Base-by-base conservation (phyloP, 1,140 invertebrate species). In the Hesperophylax magnus region DNA sequence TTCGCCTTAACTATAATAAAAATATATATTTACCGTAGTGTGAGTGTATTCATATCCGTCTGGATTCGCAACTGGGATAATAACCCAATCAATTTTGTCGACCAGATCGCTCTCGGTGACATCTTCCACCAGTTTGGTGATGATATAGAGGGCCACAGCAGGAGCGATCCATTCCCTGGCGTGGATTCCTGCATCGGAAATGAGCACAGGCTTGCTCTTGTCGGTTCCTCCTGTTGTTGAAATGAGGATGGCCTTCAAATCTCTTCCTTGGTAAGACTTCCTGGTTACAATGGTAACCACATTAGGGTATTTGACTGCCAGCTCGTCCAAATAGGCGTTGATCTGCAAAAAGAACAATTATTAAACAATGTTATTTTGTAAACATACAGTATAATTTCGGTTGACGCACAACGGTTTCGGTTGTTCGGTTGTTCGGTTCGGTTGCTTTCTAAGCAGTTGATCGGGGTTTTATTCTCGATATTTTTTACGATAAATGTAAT, bases 101-200 rank as follows among this genome's bases (percentile, higher is more conserved):
- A 91, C 86, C 17, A 89, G 78, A 24, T 88, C 87, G 6, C 83
- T 85, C 53, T 92, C 89, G 2, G 91, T 90, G 85, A 84, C 69
- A 72, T 88, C 84, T 74, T 88, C 86, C 0, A 91, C 85, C 34
- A 91, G 78, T 74, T 90, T 87, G 56, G 88, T 83, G 17, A 92
- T 88, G 8, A 91, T 88, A 81, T 89, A 92, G 0, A 90, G 84
- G 4, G 88, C 88, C 0, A 88, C 86, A 0, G 91, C 88, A 1
- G 89, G 88, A 9, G 91, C 85, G n/a, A 93, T 91, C 92, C 92
- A 93, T 87, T 94, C 93, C 39, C 93, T 86, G 1, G 91, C 91
- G 85, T 93, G 92, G 6, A 89, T 87, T 15, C 85, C 86, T 17
- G 65, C 86, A 52, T 89, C 86, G 1, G 88, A 81, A 8, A 88